These are phyloP conservation scores for Trematomus loennbergii DNA, from an alignment of 2,113 vertebrate species.

Conservation along the genomic window DNA sequence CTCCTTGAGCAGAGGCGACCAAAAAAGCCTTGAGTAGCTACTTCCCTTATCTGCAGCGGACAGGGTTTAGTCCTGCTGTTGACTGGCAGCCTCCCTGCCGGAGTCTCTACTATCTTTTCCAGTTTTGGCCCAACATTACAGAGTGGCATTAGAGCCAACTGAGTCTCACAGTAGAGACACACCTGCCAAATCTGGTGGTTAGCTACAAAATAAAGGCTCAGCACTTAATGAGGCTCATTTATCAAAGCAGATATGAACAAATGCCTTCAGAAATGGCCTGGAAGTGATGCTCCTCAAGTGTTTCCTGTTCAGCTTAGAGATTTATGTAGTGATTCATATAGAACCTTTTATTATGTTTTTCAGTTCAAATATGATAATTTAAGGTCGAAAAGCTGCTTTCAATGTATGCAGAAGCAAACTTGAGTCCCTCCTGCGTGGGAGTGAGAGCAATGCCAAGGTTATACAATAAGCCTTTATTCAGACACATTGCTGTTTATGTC, in stretches of 20 bases:
- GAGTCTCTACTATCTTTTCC: slow-evolving; percentile 50
- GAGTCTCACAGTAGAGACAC: slow-evolving; percentile 36
- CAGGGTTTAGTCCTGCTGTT: slow-evolving; percentile 59
- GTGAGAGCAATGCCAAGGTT: background rate
- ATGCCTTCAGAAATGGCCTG: slow-evolving; percentile 38
- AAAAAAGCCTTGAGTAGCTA: background rate
- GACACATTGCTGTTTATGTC: background rate
- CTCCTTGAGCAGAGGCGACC: slow-evolving; percentile 13
- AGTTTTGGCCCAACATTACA: slow-evolving; percentile 39
- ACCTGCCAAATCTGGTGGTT: slow-evolving; percentile 68
- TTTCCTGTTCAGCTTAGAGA: background rate
- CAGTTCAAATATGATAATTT: slow-evolving; percentile 1
- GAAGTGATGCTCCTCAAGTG: slow-evolving; percentile 24
- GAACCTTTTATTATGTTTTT: background rate
- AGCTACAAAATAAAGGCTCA: slow-evolving; percentile 64
- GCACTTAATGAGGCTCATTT: slow-evolving; percentile 68
- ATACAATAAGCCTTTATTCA: slow-evolving; percentile 6
- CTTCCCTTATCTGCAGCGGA: slow-evolving; percentile 62
- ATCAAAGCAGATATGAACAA: slow-evolving; percentile 62
- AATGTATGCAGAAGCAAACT: background rate
- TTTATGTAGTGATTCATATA: background rate
- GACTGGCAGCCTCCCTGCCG: slow-evolving; percentile 38
- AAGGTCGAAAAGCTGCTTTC: background rate
- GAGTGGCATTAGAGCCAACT: slow-evolving; percentile 44
- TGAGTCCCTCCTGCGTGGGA: slow-evolving; percentile 7